phyloP scores from a whole-genome alignment of 1,140 invertebrate species.

The Andrena cerasifolii region DNA sequence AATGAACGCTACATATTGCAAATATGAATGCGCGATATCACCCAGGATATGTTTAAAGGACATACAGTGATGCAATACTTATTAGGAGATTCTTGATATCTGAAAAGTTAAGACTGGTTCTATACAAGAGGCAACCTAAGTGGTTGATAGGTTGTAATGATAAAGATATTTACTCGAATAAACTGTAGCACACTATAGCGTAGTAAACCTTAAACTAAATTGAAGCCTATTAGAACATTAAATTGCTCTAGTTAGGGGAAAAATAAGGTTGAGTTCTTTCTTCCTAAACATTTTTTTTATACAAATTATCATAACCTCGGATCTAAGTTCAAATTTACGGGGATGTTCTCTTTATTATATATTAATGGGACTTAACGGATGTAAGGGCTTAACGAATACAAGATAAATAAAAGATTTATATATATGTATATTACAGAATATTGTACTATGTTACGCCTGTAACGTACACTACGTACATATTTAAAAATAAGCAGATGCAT shows the following conservation, averaged over 20 bases:
- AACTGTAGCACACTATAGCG: too few species aligned
- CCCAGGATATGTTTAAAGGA: not conserved
- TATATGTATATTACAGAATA: slow-evolving; percentile 3
- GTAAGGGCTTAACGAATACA: not conserved
- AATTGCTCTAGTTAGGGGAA: not conserved
- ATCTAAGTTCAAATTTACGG: not conserved
- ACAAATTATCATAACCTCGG: not conserved
- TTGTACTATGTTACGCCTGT: not conserved
- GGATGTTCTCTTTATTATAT: not conserved
- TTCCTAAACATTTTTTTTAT: not conserved
- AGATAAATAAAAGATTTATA: not conserved
- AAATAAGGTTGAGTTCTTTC: not conserved
- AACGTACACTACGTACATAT: not conserved
- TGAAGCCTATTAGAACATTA: not conserved
- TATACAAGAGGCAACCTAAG: not conserved
- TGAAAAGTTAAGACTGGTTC: not conserved
- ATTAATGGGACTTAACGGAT: not conserved
- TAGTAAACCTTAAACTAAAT: not conserved
- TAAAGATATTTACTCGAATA: not conserved
- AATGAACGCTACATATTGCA: too few species aligned
- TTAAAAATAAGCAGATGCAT: not conserved
- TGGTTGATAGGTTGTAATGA: not conserved
- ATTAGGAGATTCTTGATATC: not conserved
- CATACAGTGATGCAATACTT: not conserved
- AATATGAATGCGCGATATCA: too few species aligned